Percentiles rank a stretch among this genome's conserved stretches.
These are phyloP conservation scores for Dendrocopos noguchii DNA, from an alignment of 2,113 vertebrate species.

Conservation along the genomic window DNA sequence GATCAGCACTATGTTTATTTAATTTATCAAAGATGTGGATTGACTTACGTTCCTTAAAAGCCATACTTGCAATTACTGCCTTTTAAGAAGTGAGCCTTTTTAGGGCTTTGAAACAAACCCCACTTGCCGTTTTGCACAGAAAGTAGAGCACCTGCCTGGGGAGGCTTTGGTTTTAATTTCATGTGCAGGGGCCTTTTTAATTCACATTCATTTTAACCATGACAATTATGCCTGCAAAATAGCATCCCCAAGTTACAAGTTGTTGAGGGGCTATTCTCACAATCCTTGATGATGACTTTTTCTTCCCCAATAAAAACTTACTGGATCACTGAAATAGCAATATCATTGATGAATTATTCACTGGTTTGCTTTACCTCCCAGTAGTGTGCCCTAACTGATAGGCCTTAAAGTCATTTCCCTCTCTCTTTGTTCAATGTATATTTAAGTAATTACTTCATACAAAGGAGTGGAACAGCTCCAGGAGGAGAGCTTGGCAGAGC, in stretches of 20 bases:
- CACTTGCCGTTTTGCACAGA: not conserved
- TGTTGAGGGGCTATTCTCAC: not conserved
- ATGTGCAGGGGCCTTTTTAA: not conserved
- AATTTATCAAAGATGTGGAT: not conserved
- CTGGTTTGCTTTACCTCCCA: slow-evolving; percentile 25
- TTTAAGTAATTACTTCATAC: slow-evolving; percentile 59
- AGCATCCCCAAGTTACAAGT: not conserved
- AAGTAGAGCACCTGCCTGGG: not conserved
- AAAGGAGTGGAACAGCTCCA: slow-evolving; percentile 52
- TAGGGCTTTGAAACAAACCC: not conserved
- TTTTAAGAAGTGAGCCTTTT: not conserved
- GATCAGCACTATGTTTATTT: not conserved
- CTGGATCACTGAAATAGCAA: not conserved
- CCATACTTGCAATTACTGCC: not conserved
- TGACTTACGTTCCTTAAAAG: not conserved
- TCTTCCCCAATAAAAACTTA: not conserved
- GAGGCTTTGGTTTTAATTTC: not conserved
- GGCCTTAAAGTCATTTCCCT: slow-evolving; percentile 39
- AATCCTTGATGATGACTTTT: not conserved
- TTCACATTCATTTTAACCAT: not conserved
- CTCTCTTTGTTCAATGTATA: slow-evolving; percentile 56
- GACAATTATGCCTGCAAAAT: not conserved
- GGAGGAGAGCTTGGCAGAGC: slow-evolving; percentile 22
- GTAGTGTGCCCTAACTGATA: slow-evolving; percentile 14
- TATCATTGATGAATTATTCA: slow-evolving; percentile 32